phyloP scores from a whole-genome alignment of 2,797 vertebrate genomes.

The Phoeniculus purpureus region DNA sequence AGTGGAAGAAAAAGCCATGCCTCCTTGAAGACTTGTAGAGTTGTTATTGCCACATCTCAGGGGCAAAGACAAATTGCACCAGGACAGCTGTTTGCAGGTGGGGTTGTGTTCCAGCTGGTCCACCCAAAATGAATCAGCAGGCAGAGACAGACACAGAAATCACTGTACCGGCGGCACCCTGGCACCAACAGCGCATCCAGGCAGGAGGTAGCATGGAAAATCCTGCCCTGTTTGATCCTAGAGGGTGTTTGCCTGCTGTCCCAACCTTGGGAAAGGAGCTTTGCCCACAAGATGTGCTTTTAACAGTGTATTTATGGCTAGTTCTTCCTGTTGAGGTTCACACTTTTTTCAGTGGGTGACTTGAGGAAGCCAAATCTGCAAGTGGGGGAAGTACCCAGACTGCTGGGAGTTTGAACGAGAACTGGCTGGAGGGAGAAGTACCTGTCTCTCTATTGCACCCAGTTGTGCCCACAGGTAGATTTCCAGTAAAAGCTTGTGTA shows the following conservation, averaged over 20 bases:
- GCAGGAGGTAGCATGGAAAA: neutral
- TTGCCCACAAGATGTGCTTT: neutral
- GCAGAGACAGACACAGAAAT: neutral
- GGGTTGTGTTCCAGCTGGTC: neutral
- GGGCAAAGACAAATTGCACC: neutral
- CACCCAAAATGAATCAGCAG: neutral
- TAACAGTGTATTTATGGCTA: accelerated
- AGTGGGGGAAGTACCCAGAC: neutral
- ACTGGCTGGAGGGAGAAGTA: neutral
- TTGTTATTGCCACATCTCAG: neutral
- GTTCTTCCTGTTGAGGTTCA: neutral
- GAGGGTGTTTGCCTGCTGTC: neutral
- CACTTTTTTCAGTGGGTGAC: neutral
- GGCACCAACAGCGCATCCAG: neutral
- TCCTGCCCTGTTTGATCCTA: neutral
- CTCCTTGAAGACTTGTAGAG: neutral
- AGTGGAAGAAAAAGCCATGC: neutral
- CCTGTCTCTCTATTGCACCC: accelerated
- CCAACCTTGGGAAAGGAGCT: neutral
- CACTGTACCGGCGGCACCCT: neutral
- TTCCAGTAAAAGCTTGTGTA: neutral
- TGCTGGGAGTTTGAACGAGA: neutral
- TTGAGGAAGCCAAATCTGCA: neutral
- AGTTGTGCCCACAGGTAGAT: neutral
- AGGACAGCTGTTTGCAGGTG: neutral